Base-by-base conservation (phyloP, 1,140 invertebrate genomes). In the Calephelis virginiensis region DNA sequence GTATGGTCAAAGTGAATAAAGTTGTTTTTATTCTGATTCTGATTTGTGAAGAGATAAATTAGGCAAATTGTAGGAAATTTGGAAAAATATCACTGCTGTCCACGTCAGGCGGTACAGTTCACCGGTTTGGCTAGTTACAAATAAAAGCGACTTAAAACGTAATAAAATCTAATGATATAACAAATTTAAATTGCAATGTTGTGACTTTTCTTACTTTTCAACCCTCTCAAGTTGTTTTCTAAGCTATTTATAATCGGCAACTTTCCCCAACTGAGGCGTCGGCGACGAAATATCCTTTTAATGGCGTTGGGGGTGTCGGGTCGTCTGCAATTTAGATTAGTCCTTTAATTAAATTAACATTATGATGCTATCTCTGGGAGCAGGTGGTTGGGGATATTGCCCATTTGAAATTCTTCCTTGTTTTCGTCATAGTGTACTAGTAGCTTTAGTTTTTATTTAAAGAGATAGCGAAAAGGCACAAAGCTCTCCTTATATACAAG, bases 301-400 rank as follows among this genome's bases (percentile, higher is more conserved):
- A 90, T 88, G 83, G 83, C 68, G 75, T 82, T 69, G 74, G 75
- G 83, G 80, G 86, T 86, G 86, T 85, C 77, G 87, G 83, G 82
- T 83, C 87, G 80, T 90, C 88, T 90, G 85, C 86, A 90, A 90
- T 90, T 90, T 90, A 90, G 86, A 90, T 90, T 90, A 90, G 86
- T 88, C 85, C 86, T 89, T 89, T 90, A 90, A 90, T 90, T 90
- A 90, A 90, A 90, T 90, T 90, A 90, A 90, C 88, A 88, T 90
- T 89, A 90, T 88, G 85, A 90, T 90, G 85, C 83, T 85, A 90
- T 90, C 88, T 87, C 75, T 64, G 62, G 78, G 76, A 83, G 81
- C 86, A 89, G 87, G 85, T 90, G 87, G 85, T 81, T 76, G 78
- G 69, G 72, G 76, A 81, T 88, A 88, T 88, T 85, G 83, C 80